Conservation (phyloP, 2,113 vertebrate genomes). For the Indicator indicator region DNA sequence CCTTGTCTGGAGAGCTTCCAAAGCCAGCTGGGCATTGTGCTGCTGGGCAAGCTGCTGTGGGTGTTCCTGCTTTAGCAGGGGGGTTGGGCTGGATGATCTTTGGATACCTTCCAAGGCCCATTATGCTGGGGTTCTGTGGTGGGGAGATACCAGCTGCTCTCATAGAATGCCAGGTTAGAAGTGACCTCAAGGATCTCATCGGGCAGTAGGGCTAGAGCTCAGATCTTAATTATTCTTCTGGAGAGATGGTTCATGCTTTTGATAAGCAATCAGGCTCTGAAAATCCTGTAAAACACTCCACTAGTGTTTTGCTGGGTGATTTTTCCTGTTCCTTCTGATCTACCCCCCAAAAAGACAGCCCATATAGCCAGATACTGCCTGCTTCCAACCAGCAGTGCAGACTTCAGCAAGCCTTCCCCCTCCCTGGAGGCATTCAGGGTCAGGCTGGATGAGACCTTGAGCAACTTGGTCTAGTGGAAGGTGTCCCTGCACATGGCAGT, state of each 20-base stretch:
- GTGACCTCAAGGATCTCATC: neutral
- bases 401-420: neutral
- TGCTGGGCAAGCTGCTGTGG: too few species aligned
- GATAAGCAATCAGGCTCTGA: neutral
- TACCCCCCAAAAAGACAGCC: neutral
- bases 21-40: too few species aligned
- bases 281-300: neutral
- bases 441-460: too few species aligned
- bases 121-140: neutral
- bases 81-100: too few species aligned
- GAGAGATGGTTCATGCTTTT: neutral
- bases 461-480: too few species aligned
- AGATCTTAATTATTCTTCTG: neutral
- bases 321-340: neutral
- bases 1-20: too few species aligned
- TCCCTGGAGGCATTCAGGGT: too few species aligned
- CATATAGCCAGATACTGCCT: rapidly evolving
- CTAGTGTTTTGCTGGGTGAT: neutral
- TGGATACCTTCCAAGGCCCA: too few species aligned
- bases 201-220: neutral
- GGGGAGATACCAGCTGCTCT: neutral
- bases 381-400: neutral
- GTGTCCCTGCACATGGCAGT: too few species aligned
- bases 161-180: too few species aligned
- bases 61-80: too few species aligned